Conservation (phyloP, 92 coral and sea anemone genomes). For the Siderastrea siderea region DNA sequence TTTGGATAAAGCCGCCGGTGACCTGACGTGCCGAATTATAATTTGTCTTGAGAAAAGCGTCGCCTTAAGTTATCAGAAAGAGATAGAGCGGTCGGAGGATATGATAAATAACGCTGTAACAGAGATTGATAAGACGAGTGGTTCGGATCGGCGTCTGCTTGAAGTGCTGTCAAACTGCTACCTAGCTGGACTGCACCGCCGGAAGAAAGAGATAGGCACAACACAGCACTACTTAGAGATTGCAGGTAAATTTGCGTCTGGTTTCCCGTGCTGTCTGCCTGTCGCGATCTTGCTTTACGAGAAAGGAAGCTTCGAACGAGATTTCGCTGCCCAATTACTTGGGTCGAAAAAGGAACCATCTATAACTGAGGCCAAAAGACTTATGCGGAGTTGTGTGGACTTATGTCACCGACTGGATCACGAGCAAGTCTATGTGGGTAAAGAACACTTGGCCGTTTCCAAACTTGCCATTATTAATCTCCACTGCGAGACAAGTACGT, state of each 20-base stretch:
- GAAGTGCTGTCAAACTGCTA: slow-evolving; percentile 8
- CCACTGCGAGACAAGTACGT: neutral
- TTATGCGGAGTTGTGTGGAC: neutral
- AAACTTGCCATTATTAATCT: neutral
- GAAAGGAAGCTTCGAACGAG: neutral
- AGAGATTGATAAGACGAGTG: neutral
- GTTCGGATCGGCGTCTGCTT: neutral
- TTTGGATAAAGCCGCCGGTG: neutral
- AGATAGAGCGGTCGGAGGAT: slow-evolving; percentile 9
- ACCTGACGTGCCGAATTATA: neutral
- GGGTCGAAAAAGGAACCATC: neutral
- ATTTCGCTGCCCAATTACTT: neutral
- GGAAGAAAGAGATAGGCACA: slow-evolving; percentile 4
- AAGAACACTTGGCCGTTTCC: neutral
- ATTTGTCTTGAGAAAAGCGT: slow-evolving; percentile 3
- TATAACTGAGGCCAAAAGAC: neutral
- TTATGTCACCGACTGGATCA: neutral
- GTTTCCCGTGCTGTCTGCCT: slow-evolving; percentile 11
- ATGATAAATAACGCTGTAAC: neutral
- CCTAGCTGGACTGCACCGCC: neutral
- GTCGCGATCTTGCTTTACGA: slow-evolving; percentile 7
- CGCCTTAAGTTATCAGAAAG: neutral
- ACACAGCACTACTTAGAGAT: neutral
- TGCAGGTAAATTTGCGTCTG: neutral
- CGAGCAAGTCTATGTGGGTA: neutral